A percentile compares a stretch with the other conserved stretches of the same genome.
Evolutionary conservation across 2,888 invertebrate genomes (phyloP).

Genomic region (Sialis fuliginosa): DNA sequence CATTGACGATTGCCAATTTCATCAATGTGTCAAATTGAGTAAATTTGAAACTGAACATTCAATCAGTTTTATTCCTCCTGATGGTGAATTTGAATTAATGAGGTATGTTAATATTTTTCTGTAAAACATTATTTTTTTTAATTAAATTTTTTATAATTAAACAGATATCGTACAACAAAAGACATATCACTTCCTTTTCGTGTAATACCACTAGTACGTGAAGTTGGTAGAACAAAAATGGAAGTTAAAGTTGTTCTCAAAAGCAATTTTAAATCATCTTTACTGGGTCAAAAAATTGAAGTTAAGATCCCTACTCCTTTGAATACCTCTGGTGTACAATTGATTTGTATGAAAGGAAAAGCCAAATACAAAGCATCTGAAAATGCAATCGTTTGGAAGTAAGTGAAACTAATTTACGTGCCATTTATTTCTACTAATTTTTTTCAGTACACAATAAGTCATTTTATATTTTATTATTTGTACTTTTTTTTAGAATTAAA

Average conservation of each 20-base stretch:
- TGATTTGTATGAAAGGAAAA: constrained; percentile 97
- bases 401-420: constrained; percentile 23
- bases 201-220: constrained; percentile 94
- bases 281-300: constrained; percentile 97
- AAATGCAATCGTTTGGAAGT: constrained; percentile 96
- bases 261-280: constrained; percentile 96
- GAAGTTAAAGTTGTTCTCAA: constrained; percentile 99
- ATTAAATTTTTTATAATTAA: constrained; percentile 6
- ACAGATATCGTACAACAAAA: constrained; percentile 94
- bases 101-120: constrained; percentile 33
- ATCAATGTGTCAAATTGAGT: constrained; percentile 98
- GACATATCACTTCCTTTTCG: constrained; percentile 99
- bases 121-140: neutral
- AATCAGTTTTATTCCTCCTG: constrained; percentile 99
- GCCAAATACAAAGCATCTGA: constrained; percentile 99
- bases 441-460: neutral
- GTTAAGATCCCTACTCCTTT: constrained; percentile 97
- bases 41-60: constrained; percentile 99
- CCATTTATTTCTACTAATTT: constrained; percentile 4
- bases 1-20: constrained; percentile 99
- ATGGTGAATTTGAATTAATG: constrained; percentile 99
- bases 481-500: constrained; percentile 44
- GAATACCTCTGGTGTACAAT: constrained; percentile 96
- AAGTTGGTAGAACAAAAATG: constrained; percentile 98
- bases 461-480: neutral